Evolutionary conservation across 1,140 invertebrate genomes (phyloP).

Genomic region (Drosophila insularis): DNA sequence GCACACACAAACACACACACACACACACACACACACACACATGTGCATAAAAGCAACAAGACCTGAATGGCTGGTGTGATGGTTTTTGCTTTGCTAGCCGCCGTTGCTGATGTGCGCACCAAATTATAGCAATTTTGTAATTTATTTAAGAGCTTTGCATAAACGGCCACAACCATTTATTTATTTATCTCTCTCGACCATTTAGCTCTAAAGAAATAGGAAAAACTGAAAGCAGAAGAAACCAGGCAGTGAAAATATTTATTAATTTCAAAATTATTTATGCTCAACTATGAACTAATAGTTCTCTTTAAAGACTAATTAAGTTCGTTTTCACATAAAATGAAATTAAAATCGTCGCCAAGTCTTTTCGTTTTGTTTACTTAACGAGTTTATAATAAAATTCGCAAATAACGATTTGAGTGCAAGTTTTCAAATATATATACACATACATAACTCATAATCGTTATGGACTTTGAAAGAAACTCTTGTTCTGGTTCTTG

Average conservation of each 20-base stretch:
- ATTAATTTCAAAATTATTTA: no score
- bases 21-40: slow-evolving; percentile 9
- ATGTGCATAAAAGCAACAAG: slow-evolving; percentile 50
- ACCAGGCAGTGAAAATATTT: not conserved
- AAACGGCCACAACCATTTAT: slow-evolving; percentile 67
- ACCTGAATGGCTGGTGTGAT: slow-evolving; percentile 30
- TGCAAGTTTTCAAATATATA: no score
- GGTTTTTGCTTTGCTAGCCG: slow-evolving; percentile 6
- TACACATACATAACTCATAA: no score
- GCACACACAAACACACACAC: slow-evolving; percentile 39
- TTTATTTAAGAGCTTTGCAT: slow-evolving; percentile 73
- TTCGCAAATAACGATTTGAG: no score
- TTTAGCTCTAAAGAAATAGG: not conserved
- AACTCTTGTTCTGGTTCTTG: slow-evolving; percentile 45
- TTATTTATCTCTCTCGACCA: slow-evolving; percentile 14
- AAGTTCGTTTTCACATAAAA: no score
- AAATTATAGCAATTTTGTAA: slow-evolving; percentile 77
- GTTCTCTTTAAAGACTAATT: no score
- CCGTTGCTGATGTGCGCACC: slow-evolving; percentile 35
- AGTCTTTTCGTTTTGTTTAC: no score
- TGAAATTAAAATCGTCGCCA: no score
- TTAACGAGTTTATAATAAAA: no score
- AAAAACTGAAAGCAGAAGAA: not conserved
- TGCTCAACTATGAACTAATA: no score
- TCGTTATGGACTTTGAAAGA: slow-evolving; percentile 15